Conservation (phyloP, 2,888 invertebrate species). For the Sarcophaga caerulescens region DNA sequence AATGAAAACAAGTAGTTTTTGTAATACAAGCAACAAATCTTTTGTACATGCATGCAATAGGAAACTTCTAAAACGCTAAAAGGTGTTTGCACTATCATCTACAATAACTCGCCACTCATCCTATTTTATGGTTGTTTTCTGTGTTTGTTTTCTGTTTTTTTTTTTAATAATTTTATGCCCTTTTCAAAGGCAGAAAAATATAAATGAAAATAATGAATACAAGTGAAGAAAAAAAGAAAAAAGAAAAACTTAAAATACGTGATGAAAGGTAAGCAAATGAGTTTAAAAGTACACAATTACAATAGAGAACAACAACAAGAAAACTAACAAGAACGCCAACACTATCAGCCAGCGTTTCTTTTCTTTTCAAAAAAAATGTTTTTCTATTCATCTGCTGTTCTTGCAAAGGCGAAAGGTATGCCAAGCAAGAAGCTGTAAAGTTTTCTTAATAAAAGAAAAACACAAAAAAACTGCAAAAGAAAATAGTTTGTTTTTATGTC, state of each 20-base stretch:
- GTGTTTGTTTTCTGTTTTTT: no score
- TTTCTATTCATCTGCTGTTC: conserved; percentile 12
- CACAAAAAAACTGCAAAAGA: conserved; percentile 16
- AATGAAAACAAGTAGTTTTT: background rate
- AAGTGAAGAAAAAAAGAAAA: conserved; percentile 3
- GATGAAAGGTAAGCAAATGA: conserved; percentile 53
- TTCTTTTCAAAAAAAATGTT: background rate
- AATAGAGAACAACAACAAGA: conserved; percentile 5
- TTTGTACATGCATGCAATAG: conserved; percentile 15
- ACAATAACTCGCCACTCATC: conserved; percentile 18
- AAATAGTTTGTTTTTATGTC: conserved; percentile 42
- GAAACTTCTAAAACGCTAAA: conserved; percentile 56
- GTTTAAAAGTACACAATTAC: conserved; percentile 22
- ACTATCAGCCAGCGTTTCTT: background rate
- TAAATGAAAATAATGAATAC: conserved; percentile 26
- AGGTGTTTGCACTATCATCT: conserved; percentile 67
- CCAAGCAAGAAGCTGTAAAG: no score
- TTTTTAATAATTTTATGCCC: background rate
- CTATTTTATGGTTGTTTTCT: no score
- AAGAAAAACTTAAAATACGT: conserved; percentile 25
- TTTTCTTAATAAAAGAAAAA: background rate
- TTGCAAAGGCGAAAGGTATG: background rate
- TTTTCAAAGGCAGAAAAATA: conserved; percentile 2
- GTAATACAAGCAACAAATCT: background rate
- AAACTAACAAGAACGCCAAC: background rate